Percentiles rank a stretch among this genome's conserved stretches.
These are phyloP conservation scores for Ernsta delagoae DNA, from an alignment of 2,888 invertebrate species.

Conservation along the genomic window DNA sequence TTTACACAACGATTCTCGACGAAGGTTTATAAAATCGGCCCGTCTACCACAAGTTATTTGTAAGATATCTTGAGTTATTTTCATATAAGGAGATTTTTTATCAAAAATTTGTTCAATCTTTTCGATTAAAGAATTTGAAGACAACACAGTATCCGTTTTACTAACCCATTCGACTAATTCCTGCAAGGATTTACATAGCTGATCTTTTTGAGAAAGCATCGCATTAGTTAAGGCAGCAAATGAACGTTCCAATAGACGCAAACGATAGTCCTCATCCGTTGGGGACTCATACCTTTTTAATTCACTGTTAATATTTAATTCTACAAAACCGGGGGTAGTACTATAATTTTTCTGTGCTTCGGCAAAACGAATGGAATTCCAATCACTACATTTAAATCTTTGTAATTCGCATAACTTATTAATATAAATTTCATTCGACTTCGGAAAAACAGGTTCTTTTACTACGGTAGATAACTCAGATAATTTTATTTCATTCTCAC, in stretches of 20 bases:
- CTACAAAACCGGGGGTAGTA: conserved; percentile 14
- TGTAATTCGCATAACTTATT: conserved; percentile 3
- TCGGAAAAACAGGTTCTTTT: conserved; percentile 6
- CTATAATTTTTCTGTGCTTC: conserved; percentile 5
- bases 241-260: conserved; percentile 2
- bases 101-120: conserved; percentile 16
- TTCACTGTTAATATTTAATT: conserved; percentile 11
- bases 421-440: background rate
- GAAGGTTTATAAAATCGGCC: conserved; percentile 24
- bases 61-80: conserved; percentile 12
- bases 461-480: background rate
- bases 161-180: conserved; percentile 5
- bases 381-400: conserved; percentile 4
- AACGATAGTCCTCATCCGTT: conserved; percentile 4
- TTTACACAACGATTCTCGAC: conserved; percentile 8
- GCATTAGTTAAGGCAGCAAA: conserved; percentile 15
- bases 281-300: conserved; percentile 6
- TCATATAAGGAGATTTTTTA: conserved; percentile 12
- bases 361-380: background rate
- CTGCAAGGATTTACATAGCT: conserved; percentile 6
- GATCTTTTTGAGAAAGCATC: conserved; percentile 5
- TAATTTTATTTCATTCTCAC: background rate
- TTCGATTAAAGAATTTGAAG: conserved; percentile 10
- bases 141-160: background rate
- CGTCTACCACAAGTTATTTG: conserved; percentile 31